phyloP scores from a whole-genome alignment of 2,888 invertebrate species.

The Lithophane ornitopus region DNA sequence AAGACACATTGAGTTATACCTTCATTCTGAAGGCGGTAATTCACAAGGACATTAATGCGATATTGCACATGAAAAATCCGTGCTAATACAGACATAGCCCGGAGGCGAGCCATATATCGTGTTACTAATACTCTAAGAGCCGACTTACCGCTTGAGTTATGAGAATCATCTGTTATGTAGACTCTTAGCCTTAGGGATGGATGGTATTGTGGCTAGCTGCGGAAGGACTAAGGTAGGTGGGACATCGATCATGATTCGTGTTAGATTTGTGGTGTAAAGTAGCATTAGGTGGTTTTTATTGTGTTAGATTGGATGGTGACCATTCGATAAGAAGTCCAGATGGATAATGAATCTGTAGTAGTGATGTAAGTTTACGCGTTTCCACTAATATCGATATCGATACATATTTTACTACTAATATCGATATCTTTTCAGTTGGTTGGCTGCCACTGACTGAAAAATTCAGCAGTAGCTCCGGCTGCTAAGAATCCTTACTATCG shows the following conservation, averaged over 20 bases:
- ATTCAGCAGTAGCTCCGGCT: not conserved
- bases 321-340: not conserved
- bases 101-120: conserved; percentile 59
- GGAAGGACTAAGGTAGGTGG: conserved; percentile 40
- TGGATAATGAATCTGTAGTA: not conserved
- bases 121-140: conserved; percentile 56
- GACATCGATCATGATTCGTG: conserved; percentile 53
- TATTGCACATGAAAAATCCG: conserved; percentile 58
- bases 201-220: conserved; percentile 37
- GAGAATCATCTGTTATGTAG: conserved; percentile 56
- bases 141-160: conserved; percentile 66
- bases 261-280: conserved; percentile 24
- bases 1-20: conserved; percentile 21
- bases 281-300: conserved; percentile 29
- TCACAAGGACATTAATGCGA: conserved; percentile 42
- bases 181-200: conserved; percentile 59
- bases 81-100: conserved; percentile 58
- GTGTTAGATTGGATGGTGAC: not conserved
- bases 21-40: conserved; percentile 22
- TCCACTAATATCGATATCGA: not conserved
- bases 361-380: not conserved
- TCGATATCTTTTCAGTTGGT: too few species aligned
- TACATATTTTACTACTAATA: not conserved
- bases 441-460: not conserved
- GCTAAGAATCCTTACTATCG: not conserved